Percentiles rank a stretch among this genome's conserved stretches.
Evolutionary conservation across 2,113 vertebrate species (phyloP).

Genomic region (Turnix velox): DNA sequence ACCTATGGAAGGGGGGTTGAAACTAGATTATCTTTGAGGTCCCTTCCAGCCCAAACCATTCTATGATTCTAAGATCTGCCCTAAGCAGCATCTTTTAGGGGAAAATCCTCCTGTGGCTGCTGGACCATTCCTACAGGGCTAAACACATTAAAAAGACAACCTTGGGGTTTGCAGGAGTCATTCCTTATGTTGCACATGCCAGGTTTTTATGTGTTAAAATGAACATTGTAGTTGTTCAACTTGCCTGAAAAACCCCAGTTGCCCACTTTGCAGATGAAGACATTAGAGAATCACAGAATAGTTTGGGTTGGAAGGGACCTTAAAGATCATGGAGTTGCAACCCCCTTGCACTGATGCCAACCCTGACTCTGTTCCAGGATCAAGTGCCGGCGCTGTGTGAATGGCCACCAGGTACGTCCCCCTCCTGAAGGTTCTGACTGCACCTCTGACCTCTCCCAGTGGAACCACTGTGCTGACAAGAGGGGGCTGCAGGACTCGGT

Average conservation of each 20-base stretch:
- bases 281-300: no score
- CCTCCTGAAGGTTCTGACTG: conserved; percentile 85
- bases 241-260: neutral
- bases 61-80: neutral
- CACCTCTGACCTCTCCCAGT: conserved; percentile 90
- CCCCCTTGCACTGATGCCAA: neutral
- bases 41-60: no score
- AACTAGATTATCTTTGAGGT: no score
- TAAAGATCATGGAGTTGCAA: no score
- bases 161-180: neutral
- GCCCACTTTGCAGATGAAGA: neutral
- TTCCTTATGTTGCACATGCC: fast-evolving
- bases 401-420: conserved; percentile 79
- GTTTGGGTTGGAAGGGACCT: no score
- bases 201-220: neutral
- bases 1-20: no score
- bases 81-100: neutral
- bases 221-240: neutral
- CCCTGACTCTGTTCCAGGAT: conserved; percentile 71
- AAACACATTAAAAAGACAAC: neutral
- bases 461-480: conserved; percentile 89
- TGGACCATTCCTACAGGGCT: neutral
- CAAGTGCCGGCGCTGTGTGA: conserved; percentile 89
- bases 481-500: conserved; percentile 85
- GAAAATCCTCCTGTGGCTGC: neutral